A percentile compares a stretch with the other conserved stretches of the same genome.
Evolutionary conservation across 2,113 vertebrate genomes (phyloP).

Genomic region (Plecotus auritus): DNA sequence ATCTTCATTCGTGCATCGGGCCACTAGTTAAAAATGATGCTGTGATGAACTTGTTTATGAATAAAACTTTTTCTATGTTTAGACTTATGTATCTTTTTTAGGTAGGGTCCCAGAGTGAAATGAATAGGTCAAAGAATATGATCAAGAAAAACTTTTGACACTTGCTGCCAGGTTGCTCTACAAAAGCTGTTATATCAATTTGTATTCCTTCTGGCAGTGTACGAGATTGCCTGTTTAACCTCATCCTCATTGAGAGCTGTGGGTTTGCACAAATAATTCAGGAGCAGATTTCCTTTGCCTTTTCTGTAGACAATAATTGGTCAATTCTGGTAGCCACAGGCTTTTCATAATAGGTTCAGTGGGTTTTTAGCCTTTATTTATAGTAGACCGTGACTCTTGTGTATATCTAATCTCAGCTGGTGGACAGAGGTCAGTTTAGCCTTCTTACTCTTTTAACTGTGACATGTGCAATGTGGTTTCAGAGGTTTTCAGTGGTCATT

Average conservation of each 20-base stretch:
- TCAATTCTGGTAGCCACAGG: not conserved
- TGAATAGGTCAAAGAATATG: not conserved
- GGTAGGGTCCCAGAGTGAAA: not conserved
- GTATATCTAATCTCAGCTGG: not conserved
- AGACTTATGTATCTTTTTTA: not conserved
- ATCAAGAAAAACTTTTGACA: constrained; percentile 8
- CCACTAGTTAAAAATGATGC: not conserved
- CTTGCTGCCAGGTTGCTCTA: not conserved
- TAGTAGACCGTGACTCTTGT: not conserved
- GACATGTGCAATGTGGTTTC: not conserved
- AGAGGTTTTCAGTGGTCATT: not conserved
- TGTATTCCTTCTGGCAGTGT: not conserved
- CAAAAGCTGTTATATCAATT: not conserved
- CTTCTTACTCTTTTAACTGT: not conserved
- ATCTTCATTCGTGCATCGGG: too few species aligned
- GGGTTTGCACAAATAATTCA: not conserved
- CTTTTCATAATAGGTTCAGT: not conserved
- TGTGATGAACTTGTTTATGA: not conserved
- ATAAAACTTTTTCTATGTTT: not conserved
- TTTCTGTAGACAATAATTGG: not conserved
- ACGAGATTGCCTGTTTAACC: not conserved
- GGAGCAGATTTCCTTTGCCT: not conserved
- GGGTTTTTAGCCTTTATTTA: constrained; percentile 13
- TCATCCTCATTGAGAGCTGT: not conserved
- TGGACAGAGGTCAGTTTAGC: not conserved